Conservation (phyloP, 2,113 vertebrate species). For the Gallinago undulata region DNA sequence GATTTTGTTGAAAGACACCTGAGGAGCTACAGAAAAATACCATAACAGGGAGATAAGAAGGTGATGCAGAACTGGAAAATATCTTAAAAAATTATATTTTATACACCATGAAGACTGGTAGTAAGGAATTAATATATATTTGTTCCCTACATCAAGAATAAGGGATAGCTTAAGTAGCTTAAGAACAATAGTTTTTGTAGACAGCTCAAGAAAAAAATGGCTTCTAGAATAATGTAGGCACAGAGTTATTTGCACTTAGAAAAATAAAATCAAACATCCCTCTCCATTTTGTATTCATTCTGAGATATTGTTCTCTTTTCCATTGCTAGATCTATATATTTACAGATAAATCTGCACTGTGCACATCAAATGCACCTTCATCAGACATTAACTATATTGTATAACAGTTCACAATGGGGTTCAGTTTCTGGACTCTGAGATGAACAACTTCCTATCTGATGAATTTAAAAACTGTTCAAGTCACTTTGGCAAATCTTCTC, state of each 20-base stretch:
- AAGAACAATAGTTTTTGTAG: not conserved
- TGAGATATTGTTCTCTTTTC: not conserved
- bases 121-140: not conserved
- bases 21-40: not conserved
- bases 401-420: not conserved
- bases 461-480: not conserved
- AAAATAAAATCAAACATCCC: not conserved
- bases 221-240: not conserved
- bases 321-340: not conserved
- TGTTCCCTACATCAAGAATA: not conserved
- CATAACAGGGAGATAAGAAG: not conserved
- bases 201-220: not conserved
- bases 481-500: not conserved
- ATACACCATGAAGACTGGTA: not conserved
- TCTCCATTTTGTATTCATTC: not conserved
- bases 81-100: not conserved
- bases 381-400: not conserved
- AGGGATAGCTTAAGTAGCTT: not conserved
- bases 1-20: not conserved
- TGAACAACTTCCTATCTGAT: not conserved
- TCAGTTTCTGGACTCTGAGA: not conserved
- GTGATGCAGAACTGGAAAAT: not conserved
- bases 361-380: not conserved
- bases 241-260: not conserved
- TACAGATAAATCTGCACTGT: not conserved